Base-by-base conservation (phyloP, 2,888 invertebrate species). In the Eumerus sabulonum region DNA sequence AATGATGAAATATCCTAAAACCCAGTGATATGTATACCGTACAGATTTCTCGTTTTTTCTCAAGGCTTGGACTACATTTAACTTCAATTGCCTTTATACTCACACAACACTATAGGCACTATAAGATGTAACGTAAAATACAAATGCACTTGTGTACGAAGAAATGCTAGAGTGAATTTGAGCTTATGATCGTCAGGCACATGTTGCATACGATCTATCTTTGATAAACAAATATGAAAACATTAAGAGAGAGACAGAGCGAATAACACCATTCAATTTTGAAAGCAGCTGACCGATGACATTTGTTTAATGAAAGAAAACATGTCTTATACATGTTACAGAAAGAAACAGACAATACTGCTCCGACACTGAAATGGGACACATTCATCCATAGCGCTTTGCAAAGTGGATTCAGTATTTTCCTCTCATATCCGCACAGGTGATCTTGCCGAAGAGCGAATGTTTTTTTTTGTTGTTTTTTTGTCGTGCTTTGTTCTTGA, bases 231-330 rank as follows among this genome's bases (percentile, higher is more conserved):
- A 77, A 77, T 73, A 72, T 27, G 27, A 4, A 7, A 27, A 27
- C 7, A 73, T 67, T 45, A 48, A 36, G 67, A 67, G 35, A 9
- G 67, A 38, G 73, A 72, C 62, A 57, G 11, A 68, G 53, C 17
- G 16, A 27, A 9, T 14, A 36, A 44, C 13, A 51, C n/a, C 38
- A 27, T 27, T 27, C 27, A 27, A 27, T 27, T 27, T 45, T 40
- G 45, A 64, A 56, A 77, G 62, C 77, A 77, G 77, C 77, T 77
- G 77, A 77, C 67, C 42, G 67, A 67, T 71, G 71, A 77, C 66
- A 77, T 62, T 77, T 67, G 56, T 64, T 44, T 38, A 19, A 51
- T 48, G 44, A 19, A 56, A 56, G 47, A 27, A 40, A 14, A 14
- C 13, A 7, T 27, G 11, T 64, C n/a, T 13, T 14, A 36, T 27